phyloP scores from a whole-genome alignment of 2,113 vertebrate species.

The Cryptotis parvus region DNA sequence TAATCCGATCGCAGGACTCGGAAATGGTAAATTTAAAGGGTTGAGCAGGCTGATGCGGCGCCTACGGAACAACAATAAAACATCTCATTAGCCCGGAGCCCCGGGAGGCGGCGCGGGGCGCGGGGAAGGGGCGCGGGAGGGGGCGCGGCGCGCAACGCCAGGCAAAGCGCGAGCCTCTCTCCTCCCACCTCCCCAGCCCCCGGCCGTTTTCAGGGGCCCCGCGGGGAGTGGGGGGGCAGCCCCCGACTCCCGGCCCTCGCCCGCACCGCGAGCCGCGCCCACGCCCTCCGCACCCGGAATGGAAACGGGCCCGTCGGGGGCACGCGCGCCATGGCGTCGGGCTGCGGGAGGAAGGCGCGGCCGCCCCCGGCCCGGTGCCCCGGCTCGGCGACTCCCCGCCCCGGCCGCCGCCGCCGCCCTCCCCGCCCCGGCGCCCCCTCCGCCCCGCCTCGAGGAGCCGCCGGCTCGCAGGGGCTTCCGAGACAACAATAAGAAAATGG shows the following conservation, averaged over 20 bases:
- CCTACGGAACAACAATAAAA: constrained; percentile 88
- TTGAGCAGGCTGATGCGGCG: constrained; percentile 96
- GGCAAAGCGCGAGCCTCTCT: no score
- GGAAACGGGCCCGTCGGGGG: constrained; percentile 79
- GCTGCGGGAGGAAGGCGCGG: neutral
- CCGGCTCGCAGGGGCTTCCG: constrained; percentile 69
- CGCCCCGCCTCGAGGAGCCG: neutral
- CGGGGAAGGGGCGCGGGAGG: neutral
- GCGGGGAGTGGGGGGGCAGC: neutral
- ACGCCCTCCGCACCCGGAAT: constrained; percentile 73
- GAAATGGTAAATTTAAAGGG: constrained; percentile 99
- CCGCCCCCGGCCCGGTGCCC: neutral
- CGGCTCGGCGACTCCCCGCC: neutral
- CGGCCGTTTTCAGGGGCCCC: neutral
- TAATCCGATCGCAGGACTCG: constrained; percentile 97
- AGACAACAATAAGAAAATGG: constrained; percentile 91
- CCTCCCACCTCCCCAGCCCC: neutral
- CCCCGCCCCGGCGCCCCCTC: constrained; percentile 69
- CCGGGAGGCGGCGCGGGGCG: neutral
- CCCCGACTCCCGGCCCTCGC: neutral
- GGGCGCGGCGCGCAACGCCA: no score
- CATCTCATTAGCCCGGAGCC: constrained; percentile 81
- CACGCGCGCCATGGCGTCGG: constrained; percentile 76
- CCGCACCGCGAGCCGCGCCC: constrained; percentile 2
- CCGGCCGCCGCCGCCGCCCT: constrained; percentile 62